Conservation (phyloP, 2,888 invertebrate species). For the Pyrocoelia pectoralis region DNA sequence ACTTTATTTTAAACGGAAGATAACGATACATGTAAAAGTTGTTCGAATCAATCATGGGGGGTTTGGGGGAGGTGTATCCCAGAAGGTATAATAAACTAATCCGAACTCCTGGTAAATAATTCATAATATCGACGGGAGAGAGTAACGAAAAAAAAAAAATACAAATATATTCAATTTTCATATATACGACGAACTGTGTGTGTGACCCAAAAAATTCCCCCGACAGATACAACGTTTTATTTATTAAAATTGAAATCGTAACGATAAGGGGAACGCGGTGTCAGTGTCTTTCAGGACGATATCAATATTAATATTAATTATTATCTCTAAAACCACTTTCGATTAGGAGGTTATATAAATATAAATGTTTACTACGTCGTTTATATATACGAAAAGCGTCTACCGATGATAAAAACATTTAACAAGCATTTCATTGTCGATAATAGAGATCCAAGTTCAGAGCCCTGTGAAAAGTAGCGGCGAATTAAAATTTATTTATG, state of each 20-base stretch:
- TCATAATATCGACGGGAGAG: background rate
- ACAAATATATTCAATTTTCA: background rate
- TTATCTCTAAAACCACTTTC: background rate
- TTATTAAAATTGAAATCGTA: no score
- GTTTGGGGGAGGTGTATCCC: no score
- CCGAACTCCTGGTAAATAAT: constrained; percentile 7
- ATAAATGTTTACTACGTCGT: background rate
- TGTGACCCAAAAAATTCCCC: no score
- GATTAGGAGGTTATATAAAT: background rate
- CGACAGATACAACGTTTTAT: no score
- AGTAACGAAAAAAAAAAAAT: no score
- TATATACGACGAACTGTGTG: no score
- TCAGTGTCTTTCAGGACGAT: background rate
- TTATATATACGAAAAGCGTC: no score
- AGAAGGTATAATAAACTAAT: constrained; percentile 1
- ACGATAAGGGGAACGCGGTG: no score
- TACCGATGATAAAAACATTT: background rate
- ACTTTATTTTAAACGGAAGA: no score
- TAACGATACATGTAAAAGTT: no score
- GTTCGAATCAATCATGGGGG: no score
- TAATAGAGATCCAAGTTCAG: background rate
- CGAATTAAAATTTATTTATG: constrained; percentile 1
- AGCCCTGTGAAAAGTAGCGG: background rate
- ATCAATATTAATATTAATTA: background rate
- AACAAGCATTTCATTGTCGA: background rate